phyloP scores from a whole-genome alignment of 2,797 vertebrate genomes.

The Urocyon cinereoargenteus region DNA sequence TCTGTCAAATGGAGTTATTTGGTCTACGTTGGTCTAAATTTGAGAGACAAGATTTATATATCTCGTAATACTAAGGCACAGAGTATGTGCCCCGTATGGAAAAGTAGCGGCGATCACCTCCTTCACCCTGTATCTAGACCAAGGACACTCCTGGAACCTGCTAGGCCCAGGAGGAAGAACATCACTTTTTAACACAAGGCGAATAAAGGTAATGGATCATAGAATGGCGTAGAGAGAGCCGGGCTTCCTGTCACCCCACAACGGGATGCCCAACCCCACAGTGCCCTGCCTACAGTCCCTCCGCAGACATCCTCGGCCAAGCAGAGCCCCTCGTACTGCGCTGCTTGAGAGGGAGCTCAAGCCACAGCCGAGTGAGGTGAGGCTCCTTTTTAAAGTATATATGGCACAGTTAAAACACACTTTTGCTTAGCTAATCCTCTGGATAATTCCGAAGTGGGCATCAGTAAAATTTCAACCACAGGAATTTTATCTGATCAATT shows the following conservation, averaged over 20 bases:
- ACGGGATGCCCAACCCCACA: not conserved
- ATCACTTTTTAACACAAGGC: not conserved
- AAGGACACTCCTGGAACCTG: not conserved
- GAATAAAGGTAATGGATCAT: not conserved
- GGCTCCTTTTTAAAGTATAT: not conserved
- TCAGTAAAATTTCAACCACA: constrained; percentile 20
- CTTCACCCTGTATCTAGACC: not conserved
- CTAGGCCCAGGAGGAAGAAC: not conserved
- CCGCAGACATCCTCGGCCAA: not conserved
- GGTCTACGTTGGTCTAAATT: not conserved
- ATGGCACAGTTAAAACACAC: not conserved
- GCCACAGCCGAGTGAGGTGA: not conserved
- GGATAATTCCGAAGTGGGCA: not conserved
- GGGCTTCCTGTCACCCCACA: not conserved
- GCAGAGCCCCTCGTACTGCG: not conserved
- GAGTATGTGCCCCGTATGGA: not conserved
- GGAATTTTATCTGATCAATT: constrained; percentile 22
- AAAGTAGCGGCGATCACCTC: not conserved
- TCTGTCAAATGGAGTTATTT: not conserved
- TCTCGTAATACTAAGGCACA: not conserved
- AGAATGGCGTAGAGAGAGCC: not conserved
- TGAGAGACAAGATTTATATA: not conserved
- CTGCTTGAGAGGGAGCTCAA: not conserved
- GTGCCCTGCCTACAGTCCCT: no score
- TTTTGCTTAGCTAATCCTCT: constrained; percentile 9